Conservation (phyloP, 1,140 invertebrate species). For the Drosophila lini region DNA sequence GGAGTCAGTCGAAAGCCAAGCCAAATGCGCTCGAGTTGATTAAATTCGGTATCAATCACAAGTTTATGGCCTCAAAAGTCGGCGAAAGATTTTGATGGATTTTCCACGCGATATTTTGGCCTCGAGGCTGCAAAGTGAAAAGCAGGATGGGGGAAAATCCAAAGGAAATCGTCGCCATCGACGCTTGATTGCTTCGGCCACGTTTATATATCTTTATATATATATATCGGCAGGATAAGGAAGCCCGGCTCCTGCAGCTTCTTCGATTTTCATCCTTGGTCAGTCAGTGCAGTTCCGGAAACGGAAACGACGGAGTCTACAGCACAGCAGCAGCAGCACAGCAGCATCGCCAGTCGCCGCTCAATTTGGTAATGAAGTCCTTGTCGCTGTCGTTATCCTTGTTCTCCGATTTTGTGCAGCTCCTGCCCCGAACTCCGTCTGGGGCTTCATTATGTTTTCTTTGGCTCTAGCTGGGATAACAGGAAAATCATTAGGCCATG, state of each 20-base stretch:
- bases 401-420: conserved; percentile 17
- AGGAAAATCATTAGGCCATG: conserved; percentile 82
- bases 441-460: conserved; percentile 77
- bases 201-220: conserved; percentile 77
- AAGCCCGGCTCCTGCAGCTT: conserved; percentile 64
- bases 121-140: conserved; percentile 22
- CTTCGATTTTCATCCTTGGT: conserved; percentile 46
- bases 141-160: conserved; percentile 26
- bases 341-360: conserved; percentile 56
- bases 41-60: conserved; percentile 82
- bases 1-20: conserved; percentile 12
- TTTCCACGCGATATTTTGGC: conserved; percentile 64
- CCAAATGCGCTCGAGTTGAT: conserved; percentile 68
- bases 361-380: conserved; percentile 82
- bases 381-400: conserved; percentile 49
- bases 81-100: conserved; percentile 72
- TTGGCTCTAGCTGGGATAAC: conserved; percentile 63
- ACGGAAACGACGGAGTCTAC: conserved; percentile 64
- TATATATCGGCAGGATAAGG: conserved; percentile 35
- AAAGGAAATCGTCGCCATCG: conserved; percentile 71
- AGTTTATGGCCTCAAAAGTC: conserved; percentile 82
- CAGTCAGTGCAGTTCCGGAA: conserved; percentile 70
- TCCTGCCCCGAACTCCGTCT: conserved; percentile 24
- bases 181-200: conserved; percentile 75
- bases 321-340: conserved; percentile 37